phyloP scores from a whole-genome alignment of 2,888 invertebrate genomes.

The Cetonia aurata region DNA sequence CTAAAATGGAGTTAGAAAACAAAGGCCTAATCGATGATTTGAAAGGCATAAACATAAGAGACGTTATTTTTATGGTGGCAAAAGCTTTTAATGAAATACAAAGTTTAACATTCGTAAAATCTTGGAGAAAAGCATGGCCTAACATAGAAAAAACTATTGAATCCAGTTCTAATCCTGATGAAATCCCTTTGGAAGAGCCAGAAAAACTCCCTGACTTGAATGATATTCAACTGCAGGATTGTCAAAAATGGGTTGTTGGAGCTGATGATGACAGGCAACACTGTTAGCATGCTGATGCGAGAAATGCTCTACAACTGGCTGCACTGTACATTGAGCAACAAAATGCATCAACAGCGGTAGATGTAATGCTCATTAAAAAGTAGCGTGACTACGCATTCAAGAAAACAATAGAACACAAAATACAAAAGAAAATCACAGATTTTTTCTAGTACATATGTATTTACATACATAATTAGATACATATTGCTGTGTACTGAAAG shows the following conservation, averaged over 20 bases:
- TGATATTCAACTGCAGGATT: no score
- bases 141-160: not conserved
- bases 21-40: constrained; percentile 6
- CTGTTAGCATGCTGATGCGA: no score
- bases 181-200: not conserved
- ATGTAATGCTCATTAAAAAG: constrained; percentile 1
- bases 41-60: constrained; percentile 24
- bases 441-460: no score
- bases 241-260: not conserved
- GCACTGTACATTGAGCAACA: constrained; percentile 18
- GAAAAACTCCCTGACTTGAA: no score
- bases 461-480: no score
- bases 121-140: not conserved
- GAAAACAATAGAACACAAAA: constrained; percentile 25
- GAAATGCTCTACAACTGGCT: constrained; percentile 16
- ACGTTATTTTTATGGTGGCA: constrained; percentile 35
- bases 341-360: not conserved
- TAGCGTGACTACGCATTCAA: constrained; percentile 21
- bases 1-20: constrained; percentile 16
- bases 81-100: constrained; percentile 33
- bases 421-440: no score
- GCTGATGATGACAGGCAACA: constrained; percentile 3
- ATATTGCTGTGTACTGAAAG: no score
- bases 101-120: not conserved
- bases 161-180: not conserved